Evolutionary conservation across 1,140 invertebrate genomes (phyloP).

Genomic region (Lysiphlebus fabarum): DNA sequence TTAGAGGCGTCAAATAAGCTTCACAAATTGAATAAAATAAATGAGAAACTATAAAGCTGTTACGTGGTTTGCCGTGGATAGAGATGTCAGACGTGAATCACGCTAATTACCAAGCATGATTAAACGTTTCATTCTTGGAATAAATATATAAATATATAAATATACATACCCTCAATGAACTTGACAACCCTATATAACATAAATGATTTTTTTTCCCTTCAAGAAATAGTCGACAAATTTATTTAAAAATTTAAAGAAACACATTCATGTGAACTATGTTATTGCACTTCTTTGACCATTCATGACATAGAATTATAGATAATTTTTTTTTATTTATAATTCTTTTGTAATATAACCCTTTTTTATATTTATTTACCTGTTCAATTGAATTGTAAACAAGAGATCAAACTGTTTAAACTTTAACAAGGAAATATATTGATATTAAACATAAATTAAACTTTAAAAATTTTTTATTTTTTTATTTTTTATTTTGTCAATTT

Average conservation of each 20-base stretch:
- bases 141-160: conserved; percentile 42
- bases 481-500: too few species aligned
- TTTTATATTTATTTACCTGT: too few species aligned
- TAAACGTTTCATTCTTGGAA: conserved; percentile 50
- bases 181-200: conserved; percentile 20
- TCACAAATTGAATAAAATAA: conserved; percentile 41
- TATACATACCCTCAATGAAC: conserved; percentile 13
- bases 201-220: neutral
- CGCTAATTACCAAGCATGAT: conserved; percentile 49
- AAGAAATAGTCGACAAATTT: neutral
- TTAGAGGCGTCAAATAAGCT: conserved; percentile 40
- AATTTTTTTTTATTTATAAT: too few species aligned
- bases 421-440: too few species aligned
- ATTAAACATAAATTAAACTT: too few species aligned
- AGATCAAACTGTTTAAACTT: neutral
- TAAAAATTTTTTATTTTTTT: too few species aligned
- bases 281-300: neutral
- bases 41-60: conserved; percentile 21
- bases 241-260: conserved; percentile 17
- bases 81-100: conserved; percentile 49
- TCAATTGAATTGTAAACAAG: neutral
- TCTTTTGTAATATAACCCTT: too few species aligned
- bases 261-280: neutral
- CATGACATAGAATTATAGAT: too few species aligned
- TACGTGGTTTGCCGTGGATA: conserved; percentile 30